Base-by-base conservation (phyloP, 2,797 vertebrate genomes). In the Sebastes hopkinsi region DNA sequence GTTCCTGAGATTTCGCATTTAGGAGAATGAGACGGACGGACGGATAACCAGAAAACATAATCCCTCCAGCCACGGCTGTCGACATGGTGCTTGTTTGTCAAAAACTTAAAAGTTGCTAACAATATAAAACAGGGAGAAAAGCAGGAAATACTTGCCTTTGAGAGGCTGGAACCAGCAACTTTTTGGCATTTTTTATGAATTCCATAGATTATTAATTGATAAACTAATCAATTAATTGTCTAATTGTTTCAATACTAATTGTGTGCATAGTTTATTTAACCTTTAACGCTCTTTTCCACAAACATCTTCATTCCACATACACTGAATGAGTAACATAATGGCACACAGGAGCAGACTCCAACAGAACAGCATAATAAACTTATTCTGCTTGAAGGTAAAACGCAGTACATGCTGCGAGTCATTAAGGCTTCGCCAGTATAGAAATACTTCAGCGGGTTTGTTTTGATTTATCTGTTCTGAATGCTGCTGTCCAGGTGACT, bases 401-500 rank as follows among this genome's bases (percentile, higher is more conserved):
- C 1, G 1, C 55, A 32, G 46, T 29, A 25, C 60, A 25, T 2
- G 16, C 76, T 13, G 32, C 76, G 79, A 81, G 69, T 81, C 81
- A 70, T 30, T 58, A 78, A 42, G 29, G 42, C 54, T 65, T 66
- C 30, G n/a, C 34, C 32, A 58, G 46, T n/a, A 62, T 2, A 84
- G n/a, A 30, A 76, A 75, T 61, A 71, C 68, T 72, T 77, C 34
- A 74, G 64, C 7, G 7, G 36, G 52, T 72, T 79, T 72, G 27
- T 64, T 72, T 64, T 32, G 46, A 79, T 80, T 62, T 55, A 72
- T 79, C 75, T 77, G 32, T 30, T 71, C 60, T 75, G 67, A 72
- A 73, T 61, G 71, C 27, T 62, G 25, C 65, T 22, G 54, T n/a
- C 38, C 20, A 23, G 66, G 55, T 71, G 61, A 84, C 68, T 75